Evolutionary conservation across 2,113 vertebrate species (phyloP).

Genomic region (Perccottus glenii): DNA sequence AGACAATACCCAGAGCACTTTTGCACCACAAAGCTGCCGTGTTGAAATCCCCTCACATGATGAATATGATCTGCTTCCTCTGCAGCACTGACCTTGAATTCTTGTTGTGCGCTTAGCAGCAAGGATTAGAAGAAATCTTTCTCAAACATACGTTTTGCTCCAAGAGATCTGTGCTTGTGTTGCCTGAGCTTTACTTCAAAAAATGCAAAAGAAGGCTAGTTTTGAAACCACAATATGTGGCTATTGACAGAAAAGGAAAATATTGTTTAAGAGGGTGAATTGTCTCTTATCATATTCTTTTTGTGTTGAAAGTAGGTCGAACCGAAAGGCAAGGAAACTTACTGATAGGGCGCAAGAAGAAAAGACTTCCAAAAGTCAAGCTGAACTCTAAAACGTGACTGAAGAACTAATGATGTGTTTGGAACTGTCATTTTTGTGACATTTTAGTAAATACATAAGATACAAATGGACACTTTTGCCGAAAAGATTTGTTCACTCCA

Average conservation of each 20-base stretch:
- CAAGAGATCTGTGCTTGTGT: slow-evolving; percentile 63
- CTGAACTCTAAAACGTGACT: slow-evolving; percentile 38
- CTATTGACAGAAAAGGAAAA: slow-evolving; percentile 55
- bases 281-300: slow-evolving; percentile 47
- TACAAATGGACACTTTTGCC: neutral
- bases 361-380: slow-evolving; percentile 55
- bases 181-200: slow-evolving; percentile 43
- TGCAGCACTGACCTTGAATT: slow-evolving; percentile 77
- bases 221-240: slow-evolving; percentile 47
- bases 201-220: slow-evolving; percentile 58
- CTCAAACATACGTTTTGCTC: slow-evolving; percentile 75
- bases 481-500: neutral
- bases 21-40: slow-evolving; percentile 28
- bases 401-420: slow-evolving; percentile 9
- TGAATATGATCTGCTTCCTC: slow-evolving; percentile 45
- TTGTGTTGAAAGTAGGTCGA: slow-evolving; percentile 60
- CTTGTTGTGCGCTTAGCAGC: slow-evolving; percentile 66
- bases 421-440: neutral
- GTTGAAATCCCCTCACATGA: slow-evolving; percentile 50
- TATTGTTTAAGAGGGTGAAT: slow-evolving; percentile 18
- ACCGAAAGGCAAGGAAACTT: slow-evolving; percentile 53
- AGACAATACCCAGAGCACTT: slow-evolving; percentile 17
- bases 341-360: slow-evolving; percentile 34
- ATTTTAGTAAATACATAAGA: neutral
- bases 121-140: slow-evolving; percentile 78